phyloP scores from a whole-genome alignment of 2,113 vertebrate species.

The Anas platyrhynchos region DNA sequence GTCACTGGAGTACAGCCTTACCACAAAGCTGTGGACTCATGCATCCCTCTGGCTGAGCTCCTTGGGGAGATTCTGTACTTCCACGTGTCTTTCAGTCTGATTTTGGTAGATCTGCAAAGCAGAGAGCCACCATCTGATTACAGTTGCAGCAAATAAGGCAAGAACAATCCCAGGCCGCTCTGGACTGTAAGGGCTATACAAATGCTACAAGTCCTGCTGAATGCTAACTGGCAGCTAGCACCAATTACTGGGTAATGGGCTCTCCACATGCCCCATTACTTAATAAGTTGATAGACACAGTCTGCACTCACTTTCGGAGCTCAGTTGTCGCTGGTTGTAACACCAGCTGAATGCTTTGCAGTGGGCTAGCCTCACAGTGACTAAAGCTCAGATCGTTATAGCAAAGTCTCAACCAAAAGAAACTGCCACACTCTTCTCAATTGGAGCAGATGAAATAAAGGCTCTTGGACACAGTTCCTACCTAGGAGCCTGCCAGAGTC shows the following conservation, averaged over 20 bases:
- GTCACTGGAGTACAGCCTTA: not conserved
- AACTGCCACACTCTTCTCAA: constrained; percentile 52
- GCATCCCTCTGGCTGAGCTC: not conserved
- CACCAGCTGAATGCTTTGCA: constrained; percentile 50
- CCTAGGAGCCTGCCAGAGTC: constrained; percentile 26
- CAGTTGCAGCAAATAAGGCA: constrained; percentile 5
- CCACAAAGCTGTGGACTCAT: not conserved
- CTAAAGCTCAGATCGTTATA: constrained; percentile 40
- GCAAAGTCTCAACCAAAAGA: constrained; percentile 40
- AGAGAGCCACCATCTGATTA: constrained; percentile 23
- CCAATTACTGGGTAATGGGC: constrained; percentile 61
- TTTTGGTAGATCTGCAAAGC: constrained; percentile 20
- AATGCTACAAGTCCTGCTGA: constrained; percentile 39
- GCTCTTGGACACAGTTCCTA: constrained; percentile 48
- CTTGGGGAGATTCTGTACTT: constrained; percentile 10
- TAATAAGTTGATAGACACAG: constrained; percentile 19
- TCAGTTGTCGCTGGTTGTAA: constrained; percentile 47
- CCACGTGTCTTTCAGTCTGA: constrained; percentile 4
- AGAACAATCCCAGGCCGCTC: constrained; percentile 50
- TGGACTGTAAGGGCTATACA: constrained; percentile 45
- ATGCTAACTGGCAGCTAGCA: constrained; percentile 59
- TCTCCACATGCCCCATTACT: constrained; percentile 41
- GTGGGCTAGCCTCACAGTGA: not conserved
- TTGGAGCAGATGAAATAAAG: constrained; percentile 41
- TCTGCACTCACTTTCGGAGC: constrained; percentile 48